A percentile compares a stretch with the other conserved stretches of the same genome.
These are phyloP conservation scores for Agrochola circellaris DNA, from an alignment of 2,888 invertebrate genomes.

Conservation along the genomic window DNA sequence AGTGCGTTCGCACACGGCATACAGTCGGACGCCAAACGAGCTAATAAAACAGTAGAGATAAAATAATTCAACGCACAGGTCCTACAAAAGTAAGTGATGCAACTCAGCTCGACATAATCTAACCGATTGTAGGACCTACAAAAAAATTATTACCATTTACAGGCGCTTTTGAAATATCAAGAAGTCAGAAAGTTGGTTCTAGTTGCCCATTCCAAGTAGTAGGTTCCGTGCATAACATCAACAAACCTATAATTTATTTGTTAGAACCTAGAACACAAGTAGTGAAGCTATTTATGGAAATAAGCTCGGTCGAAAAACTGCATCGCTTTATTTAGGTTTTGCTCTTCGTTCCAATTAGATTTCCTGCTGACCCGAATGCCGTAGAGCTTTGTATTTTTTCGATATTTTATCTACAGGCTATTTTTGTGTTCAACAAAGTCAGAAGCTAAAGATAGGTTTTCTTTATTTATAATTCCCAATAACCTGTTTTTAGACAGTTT, in stretches of 20 bases:
- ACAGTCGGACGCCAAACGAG: too few species aligned
- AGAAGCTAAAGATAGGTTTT: background rate
- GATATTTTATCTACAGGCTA: conserved; percentile 19
- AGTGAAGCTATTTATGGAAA: conserved; percentile 5
- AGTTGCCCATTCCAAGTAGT: background rate
- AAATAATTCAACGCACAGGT: too few species aligned
- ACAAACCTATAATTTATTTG: background rate
- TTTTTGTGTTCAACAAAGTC: conserved; percentile 9
- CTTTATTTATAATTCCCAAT: background rate
- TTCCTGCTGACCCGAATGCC: conserved; percentile 42
- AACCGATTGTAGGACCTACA: too few species aligned
- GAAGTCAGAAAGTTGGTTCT: background rate
- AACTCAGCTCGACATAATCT: too few species aligned
- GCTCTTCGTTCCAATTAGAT: conserved; percentile 55
- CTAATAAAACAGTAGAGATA: too few species aligned
- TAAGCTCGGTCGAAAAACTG: conserved; percentile 1
- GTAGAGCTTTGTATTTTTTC: conserved; percentile 33
- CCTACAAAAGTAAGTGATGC: too few species aligned
- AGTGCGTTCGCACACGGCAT: too few species aligned
- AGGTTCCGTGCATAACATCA: background rate
- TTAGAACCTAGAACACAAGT: background rate
- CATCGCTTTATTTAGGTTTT: conserved; percentile 44
- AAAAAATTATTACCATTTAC: background rate
- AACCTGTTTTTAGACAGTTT: background rate
- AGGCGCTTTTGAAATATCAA: background rate